Base-by-base conservation (phyloP, 2,888 invertebrate species). In the Caenorhabditis sp. region DNA sequence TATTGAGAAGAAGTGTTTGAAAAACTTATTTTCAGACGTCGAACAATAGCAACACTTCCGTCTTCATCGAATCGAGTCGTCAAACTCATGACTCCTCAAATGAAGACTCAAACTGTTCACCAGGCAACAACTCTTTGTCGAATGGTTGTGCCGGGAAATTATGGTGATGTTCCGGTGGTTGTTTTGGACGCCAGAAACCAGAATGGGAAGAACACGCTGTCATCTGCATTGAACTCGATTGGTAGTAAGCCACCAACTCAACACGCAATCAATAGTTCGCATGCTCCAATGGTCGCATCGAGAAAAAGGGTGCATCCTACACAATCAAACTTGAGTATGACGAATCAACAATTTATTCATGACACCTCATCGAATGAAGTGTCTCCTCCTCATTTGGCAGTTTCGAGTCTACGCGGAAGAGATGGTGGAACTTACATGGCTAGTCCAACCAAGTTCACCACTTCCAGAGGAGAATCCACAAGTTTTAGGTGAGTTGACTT, bases 391-490 rank as follows among this genome's bases (percentile, higher is more conserved):
- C 67, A 76, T 21, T 54, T 70, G 0, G 53, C 59, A 0, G 72
- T 77, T 12, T 50, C 70, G n/a, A 72, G 70, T 49, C 23, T 80
- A 23, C 60, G 77, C 10, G 64, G 74, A 57, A 59, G 61, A 38
- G 75, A 68, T 27, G 63, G 59, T 25, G 70, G 67, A 21, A 59
- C 74, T 17, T 76, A 76, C 58, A 77, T 70, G 66, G 77, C 68
- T 17, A 82, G 82, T 58, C 82, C 82, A 7, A 82, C 82, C 1
- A 82, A 82, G 62, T 82, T 82, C 69, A 82, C 80, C 1, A 80
- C 68, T 17, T 70, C 80, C 5, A 70, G 68, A 57, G 82, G 82
- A 27, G 78, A 78, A 14, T 69, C 76, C 3, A 70, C 71, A 1
- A 78, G 78, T 25, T 82, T 82, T 53, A 81, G 78, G 81, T 81